phyloP scores from a whole-genome alignment of 2,113 vertebrate genomes.

The Tetrao urogallus region DNA sequence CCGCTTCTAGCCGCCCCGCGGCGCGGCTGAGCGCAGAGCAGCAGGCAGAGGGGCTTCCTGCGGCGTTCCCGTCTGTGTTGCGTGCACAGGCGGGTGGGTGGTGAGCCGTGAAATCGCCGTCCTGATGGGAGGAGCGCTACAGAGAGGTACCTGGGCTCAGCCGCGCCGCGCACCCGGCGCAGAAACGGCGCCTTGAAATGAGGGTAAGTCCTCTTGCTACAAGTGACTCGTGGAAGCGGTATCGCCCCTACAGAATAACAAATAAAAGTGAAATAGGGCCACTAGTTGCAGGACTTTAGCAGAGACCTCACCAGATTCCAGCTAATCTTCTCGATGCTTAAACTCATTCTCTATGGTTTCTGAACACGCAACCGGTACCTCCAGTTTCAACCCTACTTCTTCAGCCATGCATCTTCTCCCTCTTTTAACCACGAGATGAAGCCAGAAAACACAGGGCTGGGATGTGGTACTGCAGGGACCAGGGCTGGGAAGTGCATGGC shows the following conservation, averaged over 20 bases:
- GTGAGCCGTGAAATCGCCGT: neutral
- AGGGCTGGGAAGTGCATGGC: rapidly evolving
- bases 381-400: too few species aligned
- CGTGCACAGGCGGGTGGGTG: neutral
- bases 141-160: too few species aligned
- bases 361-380: rapidly evolving
- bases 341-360: rapidly evolving
- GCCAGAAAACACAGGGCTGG: neutral
- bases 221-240: neutral
- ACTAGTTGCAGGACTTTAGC: neutral
- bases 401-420: neutral
- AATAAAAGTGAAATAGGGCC: neutral
- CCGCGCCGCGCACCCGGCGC: too few species aligned
- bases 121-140: neutral
- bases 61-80: neutral
- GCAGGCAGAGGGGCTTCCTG: rapidly evolving
- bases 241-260: rapidly evolving
- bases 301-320: neutral
- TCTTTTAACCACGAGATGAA: neutral
- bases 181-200: too few species aligned
- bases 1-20: rapidly evolving
- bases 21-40: neutral
- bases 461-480: rapidly evolving
- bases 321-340: neutral
- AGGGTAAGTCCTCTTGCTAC: neutral